These are phyloP conservation scores for Stenodema calcarata DNA, from an alignment of 2,888 invertebrate genomes.

Conservation along the genomic window DNA sequence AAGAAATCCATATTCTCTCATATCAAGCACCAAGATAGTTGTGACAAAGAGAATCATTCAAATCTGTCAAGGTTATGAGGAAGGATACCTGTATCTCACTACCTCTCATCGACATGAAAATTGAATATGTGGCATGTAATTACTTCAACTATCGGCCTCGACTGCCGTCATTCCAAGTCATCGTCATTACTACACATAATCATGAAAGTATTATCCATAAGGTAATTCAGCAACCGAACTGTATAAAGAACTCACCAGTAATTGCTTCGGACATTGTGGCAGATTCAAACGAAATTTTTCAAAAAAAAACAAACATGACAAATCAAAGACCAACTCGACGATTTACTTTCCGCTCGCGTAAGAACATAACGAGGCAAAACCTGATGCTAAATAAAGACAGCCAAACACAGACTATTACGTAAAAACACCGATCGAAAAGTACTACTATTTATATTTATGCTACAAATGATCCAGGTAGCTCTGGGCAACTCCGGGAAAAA, in stretches of 20 bases:
- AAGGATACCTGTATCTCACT: not conserved
- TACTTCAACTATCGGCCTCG: not conserved
- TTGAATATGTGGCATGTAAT: slow-evolving; percentile 8
- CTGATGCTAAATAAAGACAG: slow-evolving; percentile 18
- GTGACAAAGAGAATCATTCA: not conserved
- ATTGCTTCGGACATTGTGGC: slow-evolving; percentile 24
- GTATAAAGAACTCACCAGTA: not conserved
- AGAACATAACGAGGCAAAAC: not conserved
- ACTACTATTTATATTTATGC: slow-evolving; percentile 8
- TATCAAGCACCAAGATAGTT: too few relatives aligned
- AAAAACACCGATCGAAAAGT: not conserved
- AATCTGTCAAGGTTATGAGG: not conserved
- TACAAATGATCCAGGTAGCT: not conserved
- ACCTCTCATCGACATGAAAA: not conserved
- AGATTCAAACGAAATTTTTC: not conserved
- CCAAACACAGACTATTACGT: not conserved
- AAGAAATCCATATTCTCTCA: too few relatives aligned
- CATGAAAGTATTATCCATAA: not conserved
- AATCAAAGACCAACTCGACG: not conserved
- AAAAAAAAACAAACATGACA: not conserved
- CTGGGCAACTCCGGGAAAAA: not conserved
- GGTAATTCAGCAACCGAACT: not conserved
- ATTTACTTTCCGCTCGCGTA: not conserved
- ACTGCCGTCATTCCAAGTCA: not conserved
- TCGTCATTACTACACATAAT: not conserved